A percentile compares a stretch with the other conserved stretches of the same genome.
These are phyloP conservation scores for Axinella damicornis DNA, from an alignment of 37 sponge, comb jelly and placozoan genomes.

Conservation along the genomic window DNA sequence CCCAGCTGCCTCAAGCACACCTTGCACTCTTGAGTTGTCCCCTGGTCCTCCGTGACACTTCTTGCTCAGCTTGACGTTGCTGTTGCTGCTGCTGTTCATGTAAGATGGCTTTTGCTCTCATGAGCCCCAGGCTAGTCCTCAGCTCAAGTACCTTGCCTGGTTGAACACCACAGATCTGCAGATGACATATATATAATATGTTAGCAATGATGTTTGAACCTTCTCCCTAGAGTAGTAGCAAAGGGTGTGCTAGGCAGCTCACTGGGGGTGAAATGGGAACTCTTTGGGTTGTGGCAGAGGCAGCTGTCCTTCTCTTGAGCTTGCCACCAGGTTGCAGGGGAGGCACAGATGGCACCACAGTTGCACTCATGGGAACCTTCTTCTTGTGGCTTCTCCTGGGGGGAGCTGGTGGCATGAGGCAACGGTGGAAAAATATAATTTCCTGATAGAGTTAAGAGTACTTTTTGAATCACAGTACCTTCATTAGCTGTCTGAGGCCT, in stretches of 20 bases:
- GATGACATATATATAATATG: too few species aligned
- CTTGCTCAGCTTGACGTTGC: conserved; percentile 1
- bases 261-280: conserved; percentile 29
- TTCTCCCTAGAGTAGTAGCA: too few species aligned
- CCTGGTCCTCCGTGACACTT: not conserved
- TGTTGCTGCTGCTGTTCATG: conserved; percentile 23
- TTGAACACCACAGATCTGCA: conserved; percentile 62
- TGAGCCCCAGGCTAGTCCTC: conserved; percentile 43
- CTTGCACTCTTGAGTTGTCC: conserved; percentile 52
- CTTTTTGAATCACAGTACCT: too few species aligned
- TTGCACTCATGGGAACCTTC: not conserved
- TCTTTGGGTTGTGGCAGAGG: not conserved
- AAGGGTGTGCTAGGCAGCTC: not conserved
- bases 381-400: not conserved
- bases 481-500: too few species aligned
- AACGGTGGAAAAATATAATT: too few species aligned
- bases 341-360: not conserved
- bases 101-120: conserved; percentile 3
- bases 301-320: not conserved
- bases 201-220: too few species aligned
- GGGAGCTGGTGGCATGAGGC: too few species aligned
- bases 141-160: conserved; percentile 61
- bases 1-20: conserved; percentile 23
- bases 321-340: not conserved
- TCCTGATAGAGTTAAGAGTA: too few species aligned